phyloP scores from a whole-genome alignment of 2,888 invertebrate species.

The Andrena trimmerana region DNA sequence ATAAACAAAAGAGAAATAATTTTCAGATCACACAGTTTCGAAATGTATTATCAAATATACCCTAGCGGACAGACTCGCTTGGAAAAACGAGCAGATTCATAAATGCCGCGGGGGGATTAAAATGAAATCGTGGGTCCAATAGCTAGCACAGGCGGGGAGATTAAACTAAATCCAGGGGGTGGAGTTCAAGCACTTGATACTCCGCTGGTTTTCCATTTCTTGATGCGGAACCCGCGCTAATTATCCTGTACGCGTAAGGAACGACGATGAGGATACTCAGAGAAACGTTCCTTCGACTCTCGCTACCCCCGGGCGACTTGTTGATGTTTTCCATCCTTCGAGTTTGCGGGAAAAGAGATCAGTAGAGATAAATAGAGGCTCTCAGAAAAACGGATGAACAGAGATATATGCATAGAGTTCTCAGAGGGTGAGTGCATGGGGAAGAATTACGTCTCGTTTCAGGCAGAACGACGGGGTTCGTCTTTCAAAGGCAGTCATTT shows the following conservation, averaged over 20 bases:
- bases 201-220: neutral
- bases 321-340: neutral
- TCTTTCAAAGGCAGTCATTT: no score
- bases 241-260: conserved; percentile 23
- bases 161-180: conserved; percentile 5
- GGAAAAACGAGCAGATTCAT: neutral
- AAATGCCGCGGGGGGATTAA: neutral
- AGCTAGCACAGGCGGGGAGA: neutral
- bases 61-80: neutral
- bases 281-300: neutral
- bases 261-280: conserved; percentile 13
- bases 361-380: neutral
- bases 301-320: conserved; percentile 1
- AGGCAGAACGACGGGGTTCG: no score
- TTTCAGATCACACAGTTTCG: no score
- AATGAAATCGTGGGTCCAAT: conserved; percentile 1
- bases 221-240: conserved; percentile 4
- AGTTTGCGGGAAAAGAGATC: neutral
- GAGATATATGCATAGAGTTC: no score
- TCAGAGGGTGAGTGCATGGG: no score
- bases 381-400: neutral
- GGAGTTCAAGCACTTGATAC: conserved; percentile 1
- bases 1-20: no score
- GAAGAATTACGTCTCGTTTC: no score
- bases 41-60: neutral